Percentiles rank a stretch among this genome's conserved stretches.
These are phyloP conservation scores for Climacteris rufus DNA, from an alignment of 2,113 vertebrate species.

Conservation along the genomic window DNA sequence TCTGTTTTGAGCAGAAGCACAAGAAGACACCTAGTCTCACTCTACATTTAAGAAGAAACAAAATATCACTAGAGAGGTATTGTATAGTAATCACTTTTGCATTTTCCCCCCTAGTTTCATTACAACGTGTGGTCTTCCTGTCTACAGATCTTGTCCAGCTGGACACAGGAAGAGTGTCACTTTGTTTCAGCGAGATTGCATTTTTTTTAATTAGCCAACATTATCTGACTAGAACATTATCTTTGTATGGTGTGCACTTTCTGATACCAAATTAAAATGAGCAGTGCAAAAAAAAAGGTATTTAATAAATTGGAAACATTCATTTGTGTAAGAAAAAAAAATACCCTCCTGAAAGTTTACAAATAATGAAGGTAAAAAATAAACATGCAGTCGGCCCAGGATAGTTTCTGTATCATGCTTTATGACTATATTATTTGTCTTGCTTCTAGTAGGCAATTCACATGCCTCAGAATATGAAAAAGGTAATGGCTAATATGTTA, in stretches of 20 bases:
- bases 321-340: not conserved
- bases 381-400: not conserved
- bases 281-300: not conserved
- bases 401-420: not conserved
- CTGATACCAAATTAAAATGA: not conserved
- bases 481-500: not conserved
- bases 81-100: not conserved
- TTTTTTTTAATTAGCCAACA: not conserved
- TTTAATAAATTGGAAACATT: not conserved
- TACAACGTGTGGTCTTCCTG: not conserved
- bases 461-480: not conserved
- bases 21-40: not conserved
- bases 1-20: not conserved
- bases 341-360: not conserved
- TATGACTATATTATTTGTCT: not conserved
- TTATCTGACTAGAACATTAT: not conserved
- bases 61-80: not conserved
- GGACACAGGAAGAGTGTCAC: not conserved
- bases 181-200: not conserved
- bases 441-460: not conserved
- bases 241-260: not conserved
- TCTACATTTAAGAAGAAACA: not conserved
- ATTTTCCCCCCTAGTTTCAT: not conserved
- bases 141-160: not conserved
- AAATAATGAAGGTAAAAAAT: not conserved